Percentiles rank a stretch among this genome's conserved stretches.
Evolutionary conservation across 2,888 invertebrate species (phyloP).

Genomic region (Drosophila monieri): DNA sequence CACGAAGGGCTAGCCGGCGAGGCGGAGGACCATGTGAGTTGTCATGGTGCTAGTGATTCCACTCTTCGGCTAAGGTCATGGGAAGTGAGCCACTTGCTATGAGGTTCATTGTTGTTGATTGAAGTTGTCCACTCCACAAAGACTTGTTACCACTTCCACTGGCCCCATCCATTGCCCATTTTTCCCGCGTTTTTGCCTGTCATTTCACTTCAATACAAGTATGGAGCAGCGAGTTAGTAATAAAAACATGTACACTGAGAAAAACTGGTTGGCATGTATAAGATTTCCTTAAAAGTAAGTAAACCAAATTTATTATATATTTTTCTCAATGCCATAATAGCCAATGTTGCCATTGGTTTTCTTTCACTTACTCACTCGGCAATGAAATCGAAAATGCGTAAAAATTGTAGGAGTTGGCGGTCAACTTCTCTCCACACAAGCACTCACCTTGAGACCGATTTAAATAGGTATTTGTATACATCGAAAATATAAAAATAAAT

Average conservation of each 20-base stretch:
- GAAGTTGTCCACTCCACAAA: slow-evolving; percentile 31
- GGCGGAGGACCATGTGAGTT: slow-evolving; percentile 39
- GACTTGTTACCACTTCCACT: neutral
- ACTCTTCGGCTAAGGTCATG: slow-evolving; percentile 75
- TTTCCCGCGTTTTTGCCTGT: slow-evolving; percentile 60
- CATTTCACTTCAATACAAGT: slow-evolving; percentile 65
- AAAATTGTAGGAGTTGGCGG: slow-evolving; percentile 56
- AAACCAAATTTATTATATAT: neutral
- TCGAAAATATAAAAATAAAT: slow-evolving; percentile 19
- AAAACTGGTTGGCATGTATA: neutral
- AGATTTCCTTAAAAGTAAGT: neutral
- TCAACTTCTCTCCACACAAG: slow-evolving; percentile 38
- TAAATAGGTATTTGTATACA: slow-evolving; percentile 10
- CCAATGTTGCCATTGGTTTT: slow-evolving; percentile 66
- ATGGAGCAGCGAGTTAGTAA: slow-evolving; percentile 57
- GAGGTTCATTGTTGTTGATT: slow-evolving; percentile 48
- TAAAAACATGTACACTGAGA: slow-evolving; percentile 25
- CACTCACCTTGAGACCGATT: slow-evolving; percentile 35
- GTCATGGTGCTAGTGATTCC: slow-evolving; percentile 58
- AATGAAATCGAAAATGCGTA: slow-evolving; percentile 72
- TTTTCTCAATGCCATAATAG: slow-evolving; percentile 16
- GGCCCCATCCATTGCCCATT: neutral
- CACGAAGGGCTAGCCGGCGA: slow-evolving; percentile 18
- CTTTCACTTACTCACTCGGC: slow-evolving; percentile 33
- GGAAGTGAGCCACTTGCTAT: slow-evolving; percentile 74